Base-by-base conservation (phyloP, 2,113 vertebrate species). In the Elephantulus edwardii region DNA sequence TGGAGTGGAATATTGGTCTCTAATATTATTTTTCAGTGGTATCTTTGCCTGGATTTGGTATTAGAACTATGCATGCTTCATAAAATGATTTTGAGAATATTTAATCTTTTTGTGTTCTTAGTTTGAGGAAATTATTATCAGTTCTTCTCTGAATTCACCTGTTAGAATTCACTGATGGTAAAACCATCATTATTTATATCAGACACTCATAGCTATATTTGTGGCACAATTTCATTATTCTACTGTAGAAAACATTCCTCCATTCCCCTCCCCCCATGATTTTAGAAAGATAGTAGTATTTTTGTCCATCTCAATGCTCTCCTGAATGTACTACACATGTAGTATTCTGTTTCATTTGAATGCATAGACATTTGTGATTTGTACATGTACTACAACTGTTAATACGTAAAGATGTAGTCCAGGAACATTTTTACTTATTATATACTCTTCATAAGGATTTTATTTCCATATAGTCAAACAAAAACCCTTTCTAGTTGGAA, bases 171-270 rank as follows among this genome's bases (percentile, higher is more conserved):
- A n/a, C n/a, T n/a, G n/a, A n/a, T n/a, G n/a, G n/a, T n/a, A n/a
- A n/a, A n/a, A n/a, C n/a, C n/a, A n/a, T n/a, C n/a, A n/a, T n/a
- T n/a, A n/a, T n/a, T n/a, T n/a, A n/a, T n/a, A n/a, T n/a, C n/a
- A n/a, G n/a, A n/a, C 35, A 35, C 26, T 74, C 40, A 88, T 40
- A 78, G 66, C n/a, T 88, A 1, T 58, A 20, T 64, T 58, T 84
- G 33, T 46, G 38, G 17, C 8, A 68, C 12, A 72, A 13, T 77
- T 92, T 3, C 76, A 1, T 52, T n/a, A 38, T 75, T 42, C 83
- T 33, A 77, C 64, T 91, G 83, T 89, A 77, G 90, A 58, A 87
- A 85, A 40, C 30, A 64, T 84, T 50, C 2, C 44, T 24, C 83
- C 80, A 38, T 64, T 62, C 33, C 1, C 24, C 17, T 44, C 20